Conservation (phyloP, 2,888 invertebrate genomes). For the Diarsia brunnea region DNA sequence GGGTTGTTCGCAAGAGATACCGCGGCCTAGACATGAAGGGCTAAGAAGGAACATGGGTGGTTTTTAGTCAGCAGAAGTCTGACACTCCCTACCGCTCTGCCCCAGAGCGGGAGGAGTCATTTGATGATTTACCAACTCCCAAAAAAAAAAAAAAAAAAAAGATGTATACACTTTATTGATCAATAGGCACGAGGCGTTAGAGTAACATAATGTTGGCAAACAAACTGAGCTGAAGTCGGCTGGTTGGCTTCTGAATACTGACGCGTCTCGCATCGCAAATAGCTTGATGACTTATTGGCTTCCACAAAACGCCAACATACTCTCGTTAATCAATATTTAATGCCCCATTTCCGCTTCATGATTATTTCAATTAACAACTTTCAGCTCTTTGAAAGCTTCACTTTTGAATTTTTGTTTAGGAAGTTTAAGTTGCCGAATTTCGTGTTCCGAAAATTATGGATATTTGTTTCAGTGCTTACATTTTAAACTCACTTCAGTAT, state of each 20-base stretch:
- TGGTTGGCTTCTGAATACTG: conserved; percentile 39
- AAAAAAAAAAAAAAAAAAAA: too few species aligned
- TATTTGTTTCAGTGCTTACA: background rate
- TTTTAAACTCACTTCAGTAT: background rate
- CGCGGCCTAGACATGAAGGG: too few species aligned
- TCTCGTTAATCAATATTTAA: conserved; percentile 74
- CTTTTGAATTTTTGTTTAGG: conserved; percentile 16
- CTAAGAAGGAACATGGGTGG: too few species aligned
- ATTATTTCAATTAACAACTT: conserved; percentile 59
- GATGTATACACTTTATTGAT: conserved; percentile 49
- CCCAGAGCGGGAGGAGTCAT: too few species aligned
- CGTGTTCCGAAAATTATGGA: conserved; percentile 1
- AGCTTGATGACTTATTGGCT: conserved; percentile 66
- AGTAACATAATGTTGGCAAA: conserved; percentile 61
- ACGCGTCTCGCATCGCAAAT: conserved; percentile 61
- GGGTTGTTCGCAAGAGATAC: too few species aligned
- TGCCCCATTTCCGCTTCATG: conserved; percentile 69
- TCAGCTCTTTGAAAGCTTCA: conserved; percentile 32
- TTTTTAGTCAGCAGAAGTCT: too few species aligned
- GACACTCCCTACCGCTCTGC: too few species aligned
- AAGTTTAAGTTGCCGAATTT: background rate
- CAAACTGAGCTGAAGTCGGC: conserved; percentile 47
- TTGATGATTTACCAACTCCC: too few species aligned
- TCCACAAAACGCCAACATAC: conserved; percentile 66
- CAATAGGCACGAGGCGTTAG: conserved; percentile 39